These are phyloP conservation scores for Drosophila seclusa DNA, from an alignment of 2,888 invertebrate species.

Conservation along the genomic window DNA sequence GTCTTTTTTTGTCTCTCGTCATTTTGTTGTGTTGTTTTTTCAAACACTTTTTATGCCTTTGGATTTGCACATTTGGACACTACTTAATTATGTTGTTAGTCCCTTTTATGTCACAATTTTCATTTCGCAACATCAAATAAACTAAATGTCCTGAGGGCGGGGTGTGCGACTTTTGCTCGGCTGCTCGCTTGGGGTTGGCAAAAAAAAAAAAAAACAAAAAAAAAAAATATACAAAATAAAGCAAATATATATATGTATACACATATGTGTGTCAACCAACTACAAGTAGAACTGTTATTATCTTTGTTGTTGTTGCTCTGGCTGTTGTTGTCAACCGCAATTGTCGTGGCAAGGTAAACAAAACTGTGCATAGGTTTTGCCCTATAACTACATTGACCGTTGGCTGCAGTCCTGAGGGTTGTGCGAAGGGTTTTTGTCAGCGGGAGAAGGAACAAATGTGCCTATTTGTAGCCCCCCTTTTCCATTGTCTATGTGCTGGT, in stretches of 20 bases:
- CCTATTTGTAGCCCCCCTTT: conserved; percentile 66
- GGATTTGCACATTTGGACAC: conserved; percentile 78
- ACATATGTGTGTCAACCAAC: conserved; percentile 2
- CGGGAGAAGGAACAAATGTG: conserved; percentile 68
- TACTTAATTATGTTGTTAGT: conserved; percentile 81
- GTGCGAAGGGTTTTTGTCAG: conserved; percentile 29
- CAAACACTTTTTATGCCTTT: conserved; percentile 71
- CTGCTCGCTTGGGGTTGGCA: conserved; percentile 10
- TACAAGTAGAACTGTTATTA: conserved; percentile 14
- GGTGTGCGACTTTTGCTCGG: conserved; percentile 22
- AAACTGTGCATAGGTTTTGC: conserved; percentile 64
- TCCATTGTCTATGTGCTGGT: conserved; percentile 28
- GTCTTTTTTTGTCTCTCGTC: conserved; percentile 1
- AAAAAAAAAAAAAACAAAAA: background rate
- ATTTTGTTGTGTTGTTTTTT: conserved; percentile 34
- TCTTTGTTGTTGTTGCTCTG: conserved; percentile 3
- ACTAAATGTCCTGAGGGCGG: conserved; percentile 65
- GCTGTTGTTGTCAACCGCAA: conserved; percentile 67
- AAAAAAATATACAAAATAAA: conserved; percentile 5
- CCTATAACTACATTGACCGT: conserved; percentile 70
- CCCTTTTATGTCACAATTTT: conserved; percentile 81
- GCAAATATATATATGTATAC: background rate
- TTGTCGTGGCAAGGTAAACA: conserved; percentile 81
- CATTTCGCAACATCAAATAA: conserved; percentile 79
- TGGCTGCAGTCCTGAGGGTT: conserved; percentile 60